Percentiles rank a stretch among this genome's conserved stretches.
These are phyloP conservation scores for Nesidiocoris tenuis DNA, from an alignment of 2,888 invertebrate species.

Conservation along the genomic window DNA sequence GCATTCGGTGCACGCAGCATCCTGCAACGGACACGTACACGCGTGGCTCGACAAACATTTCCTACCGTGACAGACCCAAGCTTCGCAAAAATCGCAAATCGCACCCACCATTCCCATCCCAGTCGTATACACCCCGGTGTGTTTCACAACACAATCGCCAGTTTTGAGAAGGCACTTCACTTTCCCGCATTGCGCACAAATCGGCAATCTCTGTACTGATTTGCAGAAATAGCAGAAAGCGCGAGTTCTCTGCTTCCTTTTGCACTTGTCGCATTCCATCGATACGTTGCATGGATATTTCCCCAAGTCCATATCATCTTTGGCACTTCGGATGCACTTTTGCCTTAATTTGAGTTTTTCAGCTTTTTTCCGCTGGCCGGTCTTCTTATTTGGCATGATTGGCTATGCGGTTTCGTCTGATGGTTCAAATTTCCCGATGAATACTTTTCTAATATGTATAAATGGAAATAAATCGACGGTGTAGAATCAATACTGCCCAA, in stretches of 20 bases:
- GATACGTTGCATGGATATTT: constrained; percentile 85
- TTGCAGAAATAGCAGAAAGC: constrained; percentile 97
- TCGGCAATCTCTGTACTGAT: constrained; percentile 81
- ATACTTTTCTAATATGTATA: too few relatives aligned
- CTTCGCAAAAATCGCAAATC: constrained; percentile 95
- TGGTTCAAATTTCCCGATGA: too few relatives aligned
- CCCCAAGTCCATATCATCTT: constrained; percentile 74
- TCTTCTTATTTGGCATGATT: too few relatives aligned
- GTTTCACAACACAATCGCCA: constrained; percentile 90
- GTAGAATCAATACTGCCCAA: too few relatives aligned
- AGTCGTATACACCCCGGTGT: constrained; percentile 84
- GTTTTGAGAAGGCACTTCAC: constrained; percentile 94
- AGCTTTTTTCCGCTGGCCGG: constrained; percentile 92
- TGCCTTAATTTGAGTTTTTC: constrained; percentile 88
- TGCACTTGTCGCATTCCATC: constrained; percentile 64
- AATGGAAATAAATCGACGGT: too few relatives aligned
- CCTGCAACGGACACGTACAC: constrained; percentile 84
- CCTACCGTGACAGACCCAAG: constrained; percentile 93
- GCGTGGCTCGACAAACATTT: constrained; percentile 88
- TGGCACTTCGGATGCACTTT: constrained; percentile 78
- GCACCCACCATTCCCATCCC: constrained; percentile 92
- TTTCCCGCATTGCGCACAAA: constrained; percentile 93
- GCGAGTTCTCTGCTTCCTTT: constrained; percentile 85
- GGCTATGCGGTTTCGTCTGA: too few relatives aligned
- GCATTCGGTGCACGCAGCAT: constrained; percentile 88